Conservation (phyloP, 1,140 invertebrate species). For the Ostrea denselamellosa region DNA sequence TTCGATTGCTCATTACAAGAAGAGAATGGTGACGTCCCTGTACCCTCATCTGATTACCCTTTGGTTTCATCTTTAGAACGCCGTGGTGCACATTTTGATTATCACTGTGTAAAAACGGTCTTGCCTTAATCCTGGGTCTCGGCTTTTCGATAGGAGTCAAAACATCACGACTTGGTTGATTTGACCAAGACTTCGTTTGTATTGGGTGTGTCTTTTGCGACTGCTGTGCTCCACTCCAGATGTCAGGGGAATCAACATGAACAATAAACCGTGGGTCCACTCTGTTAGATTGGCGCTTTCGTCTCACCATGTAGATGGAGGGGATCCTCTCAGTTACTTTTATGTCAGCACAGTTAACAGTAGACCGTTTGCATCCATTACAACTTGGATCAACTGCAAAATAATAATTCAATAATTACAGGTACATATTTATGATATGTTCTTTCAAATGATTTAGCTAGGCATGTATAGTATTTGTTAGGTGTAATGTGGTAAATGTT, state of each 20-base stretch:
- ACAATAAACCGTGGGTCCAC: conserved; percentile 11
- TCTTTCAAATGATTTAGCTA: too few species aligned
- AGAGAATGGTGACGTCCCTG: not conserved
- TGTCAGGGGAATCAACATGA: not conserved
- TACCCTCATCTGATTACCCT: not conserved
- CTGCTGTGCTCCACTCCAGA: not conserved
- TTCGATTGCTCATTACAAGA: not conserved
- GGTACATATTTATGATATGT: too few species aligned
- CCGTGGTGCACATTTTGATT: not conserved
- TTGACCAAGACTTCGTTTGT: not conserved
- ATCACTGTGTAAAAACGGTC: not conserved
- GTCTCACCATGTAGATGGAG: not conserved
- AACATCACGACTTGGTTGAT: not conserved
- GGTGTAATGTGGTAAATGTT: too few species aligned
- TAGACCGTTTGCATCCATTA: not conserved
- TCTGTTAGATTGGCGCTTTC: not conserved
- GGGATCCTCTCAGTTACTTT: not conserved
- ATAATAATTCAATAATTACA: not conserved
- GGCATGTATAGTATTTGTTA: too few species aligned
- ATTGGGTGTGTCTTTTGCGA: not conserved
- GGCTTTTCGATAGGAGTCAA: not conserved
- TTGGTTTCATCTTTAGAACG: not conserved
- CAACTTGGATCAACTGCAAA: conserved; percentile 5
- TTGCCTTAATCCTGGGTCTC: not conserved
- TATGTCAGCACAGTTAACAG: conserved; percentile 8